These are phyloP conservation scores for Megaptera novaeangliae DNA, from an alignment of 2,113 vertebrate genomes.

Conservation along the genomic window DNA sequence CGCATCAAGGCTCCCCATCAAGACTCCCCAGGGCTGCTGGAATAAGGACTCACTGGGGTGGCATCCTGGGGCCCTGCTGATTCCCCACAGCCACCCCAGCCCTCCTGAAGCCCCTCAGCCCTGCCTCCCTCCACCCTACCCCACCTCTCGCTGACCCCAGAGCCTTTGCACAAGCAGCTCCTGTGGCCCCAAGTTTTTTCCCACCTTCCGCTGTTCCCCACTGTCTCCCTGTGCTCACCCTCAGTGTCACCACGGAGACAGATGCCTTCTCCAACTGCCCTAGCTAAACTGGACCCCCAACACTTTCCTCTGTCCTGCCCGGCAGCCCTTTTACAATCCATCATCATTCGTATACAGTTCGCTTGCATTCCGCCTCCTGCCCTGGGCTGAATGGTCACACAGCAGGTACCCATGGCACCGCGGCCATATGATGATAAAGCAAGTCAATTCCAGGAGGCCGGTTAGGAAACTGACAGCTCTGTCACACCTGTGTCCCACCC, in stretches of 20 bases:
- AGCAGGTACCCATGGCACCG: not conserved
- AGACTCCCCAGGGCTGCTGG: not conserved
- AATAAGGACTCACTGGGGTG: not conserved
- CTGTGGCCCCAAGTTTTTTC: not conserved
- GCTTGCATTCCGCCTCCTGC: too few species aligned
- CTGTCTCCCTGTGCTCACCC: not conserved
- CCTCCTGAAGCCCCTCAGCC: not conserved
- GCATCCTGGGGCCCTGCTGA: not conserved
- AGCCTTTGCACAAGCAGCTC: not conserved
- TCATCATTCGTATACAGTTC: too few species aligned
- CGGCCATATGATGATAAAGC: not conserved
- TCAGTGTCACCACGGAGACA: not conserved
- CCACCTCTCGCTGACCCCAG: not conserved
- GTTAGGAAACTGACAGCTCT: not conserved
- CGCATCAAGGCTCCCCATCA: not conserved
- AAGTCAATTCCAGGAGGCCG: not conserved
- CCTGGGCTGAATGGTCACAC: rapidly evolving
- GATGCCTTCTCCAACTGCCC: not conserved
- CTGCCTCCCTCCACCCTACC: not conserved
- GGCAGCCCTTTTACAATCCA: too few species aligned
- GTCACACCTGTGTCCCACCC: not conserved
- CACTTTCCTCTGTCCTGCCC: too few species aligned
- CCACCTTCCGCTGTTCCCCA: too few species aligned
- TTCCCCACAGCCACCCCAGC: not conserved
- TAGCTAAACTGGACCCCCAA: not conserved